phyloP scores from a whole-genome alignment of 2,113 vertebrate species.

The Lophius piscatorius region DNA sequence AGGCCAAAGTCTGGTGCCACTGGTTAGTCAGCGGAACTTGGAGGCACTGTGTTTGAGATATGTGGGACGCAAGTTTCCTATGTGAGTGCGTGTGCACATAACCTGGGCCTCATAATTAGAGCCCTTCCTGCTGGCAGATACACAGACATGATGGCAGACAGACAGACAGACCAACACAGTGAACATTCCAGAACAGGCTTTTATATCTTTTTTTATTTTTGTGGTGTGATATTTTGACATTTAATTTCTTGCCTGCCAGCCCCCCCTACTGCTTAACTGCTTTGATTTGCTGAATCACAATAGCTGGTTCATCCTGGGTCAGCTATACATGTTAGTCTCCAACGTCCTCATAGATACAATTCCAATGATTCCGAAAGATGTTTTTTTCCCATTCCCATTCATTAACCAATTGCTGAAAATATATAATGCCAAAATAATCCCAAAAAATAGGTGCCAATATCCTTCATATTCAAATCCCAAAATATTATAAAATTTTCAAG shows the following conservation, averaged over 20 bases:
- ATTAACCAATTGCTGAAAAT: background rate
- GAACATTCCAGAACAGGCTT: conserved; percentile 65
- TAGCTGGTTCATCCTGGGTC: conserved; percentile 31
- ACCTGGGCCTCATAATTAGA: conserved; percentile 79
- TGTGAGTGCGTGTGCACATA: conserved; percentile 42
- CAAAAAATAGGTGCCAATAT: background rate
- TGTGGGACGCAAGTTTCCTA: conserved; percentile 56
- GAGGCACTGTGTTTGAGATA: conserved; percentile 70
- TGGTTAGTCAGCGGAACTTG: conserved; percentile 81
- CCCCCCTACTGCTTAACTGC: background rate
- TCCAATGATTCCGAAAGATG: background rate
- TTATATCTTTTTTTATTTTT: conserved; percentile 54
- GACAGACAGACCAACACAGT: conserved; percentile 50
- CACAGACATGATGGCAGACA: conserved; percentile 69
- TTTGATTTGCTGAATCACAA: conserved; percentile 61
- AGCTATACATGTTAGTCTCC: conserved; percentile 25
- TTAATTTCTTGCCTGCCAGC: conserved; percentile 32
- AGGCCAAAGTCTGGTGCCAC: conserved; percentile 81
- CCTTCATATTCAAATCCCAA: background rate
- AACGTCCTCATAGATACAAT: no score
- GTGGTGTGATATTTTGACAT: conserved; percentile 19
- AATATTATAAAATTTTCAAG: no score
- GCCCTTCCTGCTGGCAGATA: conserved; percentile 72
- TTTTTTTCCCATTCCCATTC: background rate
- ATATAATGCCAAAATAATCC: background rate